Evolutionary conservation across 1,140 invertebrate genomes (phyloP).

Genomic region (Artemia franciscana): DNA sequence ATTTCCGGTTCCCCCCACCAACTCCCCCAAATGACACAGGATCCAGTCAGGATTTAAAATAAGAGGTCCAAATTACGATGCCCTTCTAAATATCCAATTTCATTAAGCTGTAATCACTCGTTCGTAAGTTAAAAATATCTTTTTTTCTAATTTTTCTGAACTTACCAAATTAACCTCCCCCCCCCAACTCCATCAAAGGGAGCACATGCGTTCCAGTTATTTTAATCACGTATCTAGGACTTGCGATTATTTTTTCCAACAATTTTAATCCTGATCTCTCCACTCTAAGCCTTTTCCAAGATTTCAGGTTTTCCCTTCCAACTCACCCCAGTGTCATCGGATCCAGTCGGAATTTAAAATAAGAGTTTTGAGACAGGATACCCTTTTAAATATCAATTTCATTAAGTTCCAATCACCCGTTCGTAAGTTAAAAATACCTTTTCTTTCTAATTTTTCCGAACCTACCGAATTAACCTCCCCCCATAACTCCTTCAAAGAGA

Average conservation of each 20-base stretch:
- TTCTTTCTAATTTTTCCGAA: no score
- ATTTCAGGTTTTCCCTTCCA: background rate
- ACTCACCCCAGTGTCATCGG: background rate
- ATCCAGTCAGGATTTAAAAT: background rate
- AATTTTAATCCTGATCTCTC: background rate
- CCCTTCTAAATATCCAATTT: background rate
- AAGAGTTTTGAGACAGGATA: background rate
- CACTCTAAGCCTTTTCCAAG: background rate
- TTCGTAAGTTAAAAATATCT: background rate
- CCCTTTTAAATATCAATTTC: background rate
- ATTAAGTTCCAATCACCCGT: background rate
- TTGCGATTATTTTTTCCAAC: no score
- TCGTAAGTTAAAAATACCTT: no score
- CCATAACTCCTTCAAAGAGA: no score
- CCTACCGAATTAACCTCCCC: no score
- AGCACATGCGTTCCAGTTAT: no score
- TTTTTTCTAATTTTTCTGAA: no score
- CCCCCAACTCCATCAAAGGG: no score
- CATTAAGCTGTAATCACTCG: background rate
- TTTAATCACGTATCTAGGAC: no score
- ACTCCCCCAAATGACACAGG: background rate
- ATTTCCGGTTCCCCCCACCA: background rate
- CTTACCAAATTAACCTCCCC: no score
- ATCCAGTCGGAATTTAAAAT: background rate
- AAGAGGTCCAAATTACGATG: background rate